Evolutionary conservation across 2,113 vertebrate genomes (phyloP), one percentile per base, ranked within the genome.

Genomic region (Gadus chalcogrammus): DNA sequence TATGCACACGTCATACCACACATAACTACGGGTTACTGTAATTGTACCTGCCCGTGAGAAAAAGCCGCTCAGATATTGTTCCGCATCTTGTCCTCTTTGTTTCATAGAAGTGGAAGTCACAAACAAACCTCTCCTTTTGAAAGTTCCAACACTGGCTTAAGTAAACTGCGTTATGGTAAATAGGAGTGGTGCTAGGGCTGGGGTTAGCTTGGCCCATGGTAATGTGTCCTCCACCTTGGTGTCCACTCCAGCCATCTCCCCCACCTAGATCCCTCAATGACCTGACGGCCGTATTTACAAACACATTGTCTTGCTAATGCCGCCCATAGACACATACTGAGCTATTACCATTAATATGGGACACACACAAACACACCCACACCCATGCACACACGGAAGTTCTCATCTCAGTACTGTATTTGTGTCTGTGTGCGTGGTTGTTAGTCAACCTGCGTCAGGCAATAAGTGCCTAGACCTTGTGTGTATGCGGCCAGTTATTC

Each of bases 291-390:
- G 16, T 60, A 17, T 60, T 60, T 60, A 60, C 16, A 18, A 17
- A 16, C n/a, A 3, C 58, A n/a, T 17, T 60, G 58, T 60, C 58
- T 60, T 60, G 58, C 58, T 60, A 60, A 60, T 60, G 16, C n/a
- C 6, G n/a, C n/a, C 58, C 31, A 35, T 35, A 35, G 31, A 35
- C 6, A 68, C n/a, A 63, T 71, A 72, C 74, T 70, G 71, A 15
- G 52, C 12, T 16, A 55, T 55, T 55, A 55, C 53, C 53, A 55
- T 55, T 16, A 55, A 8, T 55, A 55, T 55, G 9, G 53, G 12
- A 13, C 16, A 55, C 53, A 2, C 12, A 13, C 5, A 13, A 3
- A 12, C 65, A 62, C 65, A 63, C 59, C 63, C 64, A 61, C 38
- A 71, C 69, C 42, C 64, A 67, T 7, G 6, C 31, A 35, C 31